Base-by-base conservation (phyloP, 2,888 invertebrate species). In the Leptarthrus brevirostris region DNA sequence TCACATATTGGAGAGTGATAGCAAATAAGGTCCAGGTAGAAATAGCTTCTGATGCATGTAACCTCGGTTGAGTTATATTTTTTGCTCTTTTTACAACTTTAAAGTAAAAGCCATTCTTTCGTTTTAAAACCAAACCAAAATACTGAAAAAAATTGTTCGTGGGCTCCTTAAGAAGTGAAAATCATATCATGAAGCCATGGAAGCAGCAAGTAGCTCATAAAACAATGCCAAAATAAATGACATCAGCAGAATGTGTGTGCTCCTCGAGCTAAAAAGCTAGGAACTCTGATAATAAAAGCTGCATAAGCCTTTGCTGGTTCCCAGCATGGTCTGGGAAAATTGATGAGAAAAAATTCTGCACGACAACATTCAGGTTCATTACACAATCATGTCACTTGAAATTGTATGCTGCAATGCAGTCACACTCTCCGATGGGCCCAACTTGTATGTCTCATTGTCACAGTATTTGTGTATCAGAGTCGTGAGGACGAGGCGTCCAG, bases 361-460 rank as follows among this genome's bases (percentile, higher is more conserved):
- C 73, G 74, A 74, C 75, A 75, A 75, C 73, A 75, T 75, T 75
- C 75, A 75, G 75, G 75, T 75, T 75, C 75, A 75, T 75, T 75
- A 75, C 75, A 75, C 75, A 75, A 75, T 75, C 75, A 75, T 75
- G 75, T 75, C 75, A 75, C 75, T 75, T 73, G 72, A 70, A 75
- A 75, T 75, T 74, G 74, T 74, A 75, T 75, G 75, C 66, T 75
- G 75, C 75, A 75, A 72, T 75, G 75, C 75, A 75, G 75, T 74
- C 73, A 75, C 75, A 73, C 75, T 75, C 49, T 49, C 10, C 61
- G 64, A 26, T 64, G 54, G 72, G n/a, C n/a, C 54, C 54, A 44
- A 40, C 44, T 69, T 24, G 52, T 66, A 47, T 34, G 58, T 64
- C 64, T 36, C 18, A 16, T 66, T 56, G 66, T 54, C 54, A 74